These are phyloP conservation scores for Phengaris arion DNA, from an alignment of 2,888 invertebrate species.

Conservation along the genomic window DNA sequence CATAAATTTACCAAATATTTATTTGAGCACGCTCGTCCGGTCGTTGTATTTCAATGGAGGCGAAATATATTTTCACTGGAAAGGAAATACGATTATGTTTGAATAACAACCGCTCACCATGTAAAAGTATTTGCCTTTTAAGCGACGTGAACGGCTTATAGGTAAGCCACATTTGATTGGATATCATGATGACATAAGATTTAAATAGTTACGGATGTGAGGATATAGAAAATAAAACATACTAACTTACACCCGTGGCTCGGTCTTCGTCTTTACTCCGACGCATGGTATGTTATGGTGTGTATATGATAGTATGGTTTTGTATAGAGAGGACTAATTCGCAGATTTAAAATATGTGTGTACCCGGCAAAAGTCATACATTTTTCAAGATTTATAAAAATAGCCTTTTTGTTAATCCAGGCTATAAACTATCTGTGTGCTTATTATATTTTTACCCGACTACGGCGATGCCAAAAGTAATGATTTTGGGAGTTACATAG, in stretches of 20 bases:
- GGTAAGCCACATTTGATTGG: constrained; percentile 22
- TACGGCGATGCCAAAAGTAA: too few species aligned
- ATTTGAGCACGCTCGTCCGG: constrained; percentile 29
- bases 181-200: background rate
- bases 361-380: too few species aligned
- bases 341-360: too few species aligned
- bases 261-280: too few species aligned
- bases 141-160: constrained; percentile 6
- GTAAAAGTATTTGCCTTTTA: constrained; percentile 29
- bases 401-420: background rate
- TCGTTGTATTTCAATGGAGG: constrained; percentile 27
- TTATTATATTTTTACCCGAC: background rate
- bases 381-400: too few species aligned
- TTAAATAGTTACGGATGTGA: background rate
- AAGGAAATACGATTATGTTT: constrained; percentile 64
- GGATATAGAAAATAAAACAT: background rate
- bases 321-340: too few species aligned
- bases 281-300: too few species aligned
- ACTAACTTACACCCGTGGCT: too few species aligned
- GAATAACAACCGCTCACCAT: constrained; percentile 58
- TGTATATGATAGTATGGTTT: too few species aligned
- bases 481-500: too few species aligned
- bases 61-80: constrained; percentile 59
- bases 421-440: background rate
- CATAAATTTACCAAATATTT: constrained; percentile 31